Evolutionary conservation across 2,888 invertebrate species (phyloP).

Genomic region (Drosophila meridionalis): DNA sequence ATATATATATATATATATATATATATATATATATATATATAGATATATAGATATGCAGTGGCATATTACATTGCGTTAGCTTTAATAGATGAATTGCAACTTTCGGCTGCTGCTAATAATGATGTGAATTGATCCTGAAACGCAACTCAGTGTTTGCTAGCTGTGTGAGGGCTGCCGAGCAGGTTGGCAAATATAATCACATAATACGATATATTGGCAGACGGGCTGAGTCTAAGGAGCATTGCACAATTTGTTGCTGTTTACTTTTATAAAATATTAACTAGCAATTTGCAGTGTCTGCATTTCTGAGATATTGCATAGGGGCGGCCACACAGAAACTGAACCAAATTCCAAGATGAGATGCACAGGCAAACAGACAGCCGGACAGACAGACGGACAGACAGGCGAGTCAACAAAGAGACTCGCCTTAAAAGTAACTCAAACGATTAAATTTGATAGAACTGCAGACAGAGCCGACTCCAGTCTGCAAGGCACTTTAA

Average conservation of each 20-base stretch:
- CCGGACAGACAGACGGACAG: conserved; percentile 11
- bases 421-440: conserved; percentile 43
- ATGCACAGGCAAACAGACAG: conserved; percentile 17
- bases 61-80: conserved; percentile 35
- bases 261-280: conserved; percentile 79
- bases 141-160: conserved; percentile 42
- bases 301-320: conserved; percentile 48
- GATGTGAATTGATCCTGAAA: conserved; percentile 4
- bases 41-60: not conserved
- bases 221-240: conserved; percentile 25
- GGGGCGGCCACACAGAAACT: conserved; percentile 58
- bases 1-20: conserved; percentile 15
- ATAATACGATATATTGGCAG: conserved; percentile 25
- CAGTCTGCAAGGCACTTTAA: conserved; percentile 63
- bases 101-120: not conserved
- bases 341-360: conserved; percentile 26
- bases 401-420: conserved; percentile 23
- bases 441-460: conserved; percentile 71
- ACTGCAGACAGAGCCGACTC: not conserved
- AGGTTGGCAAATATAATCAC: conserved; percentile 26
- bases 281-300: conserved; percentile 77
- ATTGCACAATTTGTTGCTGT: conserved; percentile 78
- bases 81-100: not conserved
- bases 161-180: conserved; percentile 1
- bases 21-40: not conserved